phyloP scores from a whole-genome alignment of 2,797 vertebrate genomes.

The Hephaestus fuliginosus region DNA sequence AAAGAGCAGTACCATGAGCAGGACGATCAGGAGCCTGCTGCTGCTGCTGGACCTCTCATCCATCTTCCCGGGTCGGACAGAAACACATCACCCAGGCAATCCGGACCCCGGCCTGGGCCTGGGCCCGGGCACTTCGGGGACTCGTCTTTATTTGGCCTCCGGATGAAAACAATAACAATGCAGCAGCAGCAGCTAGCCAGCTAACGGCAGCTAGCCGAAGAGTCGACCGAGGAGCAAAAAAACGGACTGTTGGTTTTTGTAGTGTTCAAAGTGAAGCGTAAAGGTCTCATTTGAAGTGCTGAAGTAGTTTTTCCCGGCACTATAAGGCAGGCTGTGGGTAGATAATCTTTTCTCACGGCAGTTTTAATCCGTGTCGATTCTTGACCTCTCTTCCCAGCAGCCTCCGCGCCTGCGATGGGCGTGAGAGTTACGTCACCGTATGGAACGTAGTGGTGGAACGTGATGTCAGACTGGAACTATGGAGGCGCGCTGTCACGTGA shows the following conservation, averaged over 20 bases:
- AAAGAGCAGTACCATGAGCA: constrained; percentile 93
- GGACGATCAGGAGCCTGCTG: constrained; percentile 88
- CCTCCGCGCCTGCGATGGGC: constrained; percentile 66
- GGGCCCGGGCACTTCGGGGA: constrained; percentile 47
- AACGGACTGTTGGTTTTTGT: fast-evolving
- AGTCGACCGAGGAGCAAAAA: not conserved
- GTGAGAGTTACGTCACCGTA: constrained; percentile 64
- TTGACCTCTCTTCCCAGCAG: constrained; percentile 81
- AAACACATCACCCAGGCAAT: constrained; percentile 83
- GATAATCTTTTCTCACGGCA: not conserved
- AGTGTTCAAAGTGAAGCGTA: fast-evolving
- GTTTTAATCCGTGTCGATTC: constrained; percentile 54
- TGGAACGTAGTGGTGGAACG: no score
- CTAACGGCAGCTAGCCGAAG: constrained; percentile 39
- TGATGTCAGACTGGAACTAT: not conserved
- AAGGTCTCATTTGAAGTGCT: fast-evolving
- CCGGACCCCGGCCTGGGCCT: constrained; percentile 64
- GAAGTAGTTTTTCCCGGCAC: fast-evolving
- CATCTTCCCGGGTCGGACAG: constrained; percentile 87
- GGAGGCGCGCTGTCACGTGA: not conserved
- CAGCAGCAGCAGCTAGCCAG: constrained; percentile 35
- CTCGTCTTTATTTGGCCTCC: not conserved
- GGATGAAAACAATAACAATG: constrained; percentile 75
- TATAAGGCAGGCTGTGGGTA: not conserved
- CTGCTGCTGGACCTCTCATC: constrained; percentile 91